Conservation (phyloP, 2,113 vertebrate species). For the Aix galericulata region DNA sequence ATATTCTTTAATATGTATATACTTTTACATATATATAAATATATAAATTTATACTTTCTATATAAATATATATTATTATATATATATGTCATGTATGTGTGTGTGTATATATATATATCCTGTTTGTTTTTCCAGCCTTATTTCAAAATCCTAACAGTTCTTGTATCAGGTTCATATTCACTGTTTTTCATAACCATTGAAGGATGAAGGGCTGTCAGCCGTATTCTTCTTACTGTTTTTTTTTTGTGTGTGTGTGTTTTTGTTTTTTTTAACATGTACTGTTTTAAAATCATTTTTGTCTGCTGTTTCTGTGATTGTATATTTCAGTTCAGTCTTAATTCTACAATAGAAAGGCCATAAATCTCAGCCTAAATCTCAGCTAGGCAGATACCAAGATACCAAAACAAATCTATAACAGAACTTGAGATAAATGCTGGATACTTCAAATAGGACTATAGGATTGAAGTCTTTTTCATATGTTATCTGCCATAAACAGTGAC, state of each 20-base stretch:
- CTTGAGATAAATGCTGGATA: not conserved
- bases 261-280: not conserved
- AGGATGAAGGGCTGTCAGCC: not conserved
- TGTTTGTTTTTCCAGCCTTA: not conserved
- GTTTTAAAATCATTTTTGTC: not conserved
- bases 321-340: not conserved
- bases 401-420: not conserved
- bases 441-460: not conserved
- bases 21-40: too few relatives aligned
- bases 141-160: not conserved
- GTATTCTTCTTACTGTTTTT: not conserved
- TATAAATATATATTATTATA: too few relatives aligned
- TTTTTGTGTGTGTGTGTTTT: too few relatives aligned
- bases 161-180: not conserved
- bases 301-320: not conserved
- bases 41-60: too few relatives aligned
- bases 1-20: too few relatives aligned
- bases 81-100: too few relatives aligned
- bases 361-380: not conserved
- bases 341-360: not conserved
- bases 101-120: too few relatives aligned
- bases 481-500: not conserved
- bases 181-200: not conserved
- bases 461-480: not conserved
- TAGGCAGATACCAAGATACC: not conserved